Evolutionary conservation across 53 echinoderm and acorn worm genomes (phyloP), one percentile per base, ranked within the genome.

Genomic region (Paelopatides confundens): DNA sequence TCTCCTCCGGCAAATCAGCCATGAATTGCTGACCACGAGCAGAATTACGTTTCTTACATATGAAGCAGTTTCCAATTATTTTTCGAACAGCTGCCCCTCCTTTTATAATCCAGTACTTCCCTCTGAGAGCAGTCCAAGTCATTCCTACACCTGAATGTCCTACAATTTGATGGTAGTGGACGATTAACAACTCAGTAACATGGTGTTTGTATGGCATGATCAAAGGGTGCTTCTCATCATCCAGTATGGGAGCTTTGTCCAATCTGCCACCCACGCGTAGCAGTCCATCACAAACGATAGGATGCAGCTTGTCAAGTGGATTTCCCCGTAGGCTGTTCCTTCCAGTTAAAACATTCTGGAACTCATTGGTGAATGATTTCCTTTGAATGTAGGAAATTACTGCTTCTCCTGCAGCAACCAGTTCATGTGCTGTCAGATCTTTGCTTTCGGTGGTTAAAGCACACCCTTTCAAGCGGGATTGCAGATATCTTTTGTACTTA

Each of bases 261-360:
- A 93, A 62, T 68, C 93, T 89, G 18, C 86, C 93, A 15, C 89
- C 89, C 4, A 77, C 77, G 4, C 49, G 24, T 30, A 48, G 28
- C 47, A 31, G 64, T 21, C 89, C 30, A 4, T 68, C 89, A 2
- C 71, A 71, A 52, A 39, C 28, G 54, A 70, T 31, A 21, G 52
- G 85, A 62, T 81, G 81, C 28, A 86, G 47, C 58, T 85, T 92
- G n/a, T 92, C 89, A 29, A 84, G 51, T 4, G 90, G 48, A 71
- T 37, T 37, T 26, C 35, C n/a, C n/a, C n/a, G n/a, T n/a, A n/a
- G 30, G 71, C 8, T 18, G 3, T 26, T 76, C 29, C 12, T 76
- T 50, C 50, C 52, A 10, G 49, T 66, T 1, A 3, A 4, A 14
- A 50, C 39, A 18, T 38, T 38, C 33, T 36, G 31, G 15, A 77